These are phyloP conservation scores for Sitta europaea DNA, from an alignment of 2,113 vertebrate species.

Conservation along the genomic window DNA sequence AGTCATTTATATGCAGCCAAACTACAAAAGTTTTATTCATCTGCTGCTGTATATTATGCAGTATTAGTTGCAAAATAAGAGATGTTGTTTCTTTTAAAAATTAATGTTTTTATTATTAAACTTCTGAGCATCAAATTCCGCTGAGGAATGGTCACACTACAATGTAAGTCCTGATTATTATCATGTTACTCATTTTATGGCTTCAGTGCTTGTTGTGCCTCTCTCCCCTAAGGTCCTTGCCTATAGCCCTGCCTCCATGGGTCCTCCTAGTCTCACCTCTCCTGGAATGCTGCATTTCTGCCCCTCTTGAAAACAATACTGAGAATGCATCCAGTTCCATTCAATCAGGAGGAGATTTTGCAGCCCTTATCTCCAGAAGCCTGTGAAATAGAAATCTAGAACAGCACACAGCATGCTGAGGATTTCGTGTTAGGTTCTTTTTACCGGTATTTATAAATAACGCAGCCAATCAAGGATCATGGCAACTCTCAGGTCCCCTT, in stretches of 20 bases:
- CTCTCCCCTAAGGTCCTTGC: not conserved
- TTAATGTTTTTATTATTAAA: not conserved
- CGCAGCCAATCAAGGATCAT: not conserved
- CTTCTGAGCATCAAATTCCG: not conserved
- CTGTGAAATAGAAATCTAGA: not conserved
- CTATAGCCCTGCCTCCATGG: not conserved
- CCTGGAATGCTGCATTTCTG: not conserved
- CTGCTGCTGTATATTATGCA: not conserved
- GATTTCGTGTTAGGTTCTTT: not conserved
- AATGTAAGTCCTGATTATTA: not conserved
- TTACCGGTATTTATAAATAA: not conserved
- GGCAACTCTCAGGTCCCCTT: not conserved
- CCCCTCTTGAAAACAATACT: not conserved
- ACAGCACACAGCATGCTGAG: not conserved
- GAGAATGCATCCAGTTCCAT: not conserved
- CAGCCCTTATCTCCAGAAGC: not conserved
- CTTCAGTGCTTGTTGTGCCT: not conserved
- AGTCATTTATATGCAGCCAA: not conserved
- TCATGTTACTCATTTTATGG: not conserved
- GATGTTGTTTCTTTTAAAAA: not conserved
- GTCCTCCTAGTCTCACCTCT: not conserved
- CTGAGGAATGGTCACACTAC: not conserved
- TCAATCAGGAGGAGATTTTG: not conserved
- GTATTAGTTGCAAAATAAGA: not conserved
- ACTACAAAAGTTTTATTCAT: not conserved